Conservation (phyloP, 2,888 invertebrate species). For the Lycophotia porphyrea region DNA sequence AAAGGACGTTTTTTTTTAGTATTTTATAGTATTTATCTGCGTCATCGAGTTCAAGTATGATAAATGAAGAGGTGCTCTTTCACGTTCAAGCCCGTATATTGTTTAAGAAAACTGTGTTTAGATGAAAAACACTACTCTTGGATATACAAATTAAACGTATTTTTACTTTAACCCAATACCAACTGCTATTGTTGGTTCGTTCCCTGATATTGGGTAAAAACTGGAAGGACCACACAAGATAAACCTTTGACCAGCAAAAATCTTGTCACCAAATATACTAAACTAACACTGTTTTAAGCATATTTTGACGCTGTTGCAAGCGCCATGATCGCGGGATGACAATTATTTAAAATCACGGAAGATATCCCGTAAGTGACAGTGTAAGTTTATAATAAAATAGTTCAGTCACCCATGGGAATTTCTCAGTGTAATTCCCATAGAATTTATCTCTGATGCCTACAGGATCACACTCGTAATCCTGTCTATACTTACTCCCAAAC, state of each 20-base stretch:
- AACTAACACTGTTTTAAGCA: neutral
- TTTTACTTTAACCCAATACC: neutral
- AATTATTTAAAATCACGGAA: too few relatives aligned
- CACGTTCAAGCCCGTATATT: neutral
- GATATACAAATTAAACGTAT: neutral
- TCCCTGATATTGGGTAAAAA: neutral
- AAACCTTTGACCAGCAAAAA: neutral
- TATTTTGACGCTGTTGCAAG: too few relatives aligned
- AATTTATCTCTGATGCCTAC: neutral
- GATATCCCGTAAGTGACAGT: too few relatives aligned
- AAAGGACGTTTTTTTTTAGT: slow-evolving; percentile 21
- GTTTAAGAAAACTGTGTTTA: neutral
- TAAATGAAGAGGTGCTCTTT: neutral
- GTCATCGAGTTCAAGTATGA: slow-evolving; percentile 15
- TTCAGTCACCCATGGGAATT: neutral
- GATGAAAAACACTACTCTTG: neutral
- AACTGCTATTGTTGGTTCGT: neutral
- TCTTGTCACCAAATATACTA: neutral
- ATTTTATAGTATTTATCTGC: slow-evolving; percentile 7
- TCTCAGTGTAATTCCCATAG: neutral
- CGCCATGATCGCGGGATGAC: too few relatives aligned
- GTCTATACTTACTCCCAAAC: slow-evolving; percentile 6
- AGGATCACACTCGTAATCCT: neutral
- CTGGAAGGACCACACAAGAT: neutral
- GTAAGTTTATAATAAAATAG: too few relatives aligned